Conservation (phyloP, 23 tunicate species). For the Ciona savignyi region DNA sequence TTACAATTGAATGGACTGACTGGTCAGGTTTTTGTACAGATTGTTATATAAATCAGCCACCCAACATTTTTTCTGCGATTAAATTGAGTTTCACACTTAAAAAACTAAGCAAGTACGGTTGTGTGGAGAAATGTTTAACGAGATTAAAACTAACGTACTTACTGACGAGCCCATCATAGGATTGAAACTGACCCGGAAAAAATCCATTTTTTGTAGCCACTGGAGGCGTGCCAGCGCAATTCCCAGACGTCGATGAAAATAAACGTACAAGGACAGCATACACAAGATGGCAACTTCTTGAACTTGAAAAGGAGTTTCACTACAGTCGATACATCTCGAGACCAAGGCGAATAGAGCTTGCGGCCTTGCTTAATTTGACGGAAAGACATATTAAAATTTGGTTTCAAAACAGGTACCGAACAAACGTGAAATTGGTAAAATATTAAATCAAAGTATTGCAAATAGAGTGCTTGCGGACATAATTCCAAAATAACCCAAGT, state of each 20-base stretch:
- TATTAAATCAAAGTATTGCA: neutral
- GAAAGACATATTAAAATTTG: constrained; percentile 94
- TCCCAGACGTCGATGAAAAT: constrained; percentile 82
- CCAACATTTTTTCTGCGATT: too few relatives aligned
- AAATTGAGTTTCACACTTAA: too few relatives aligned
- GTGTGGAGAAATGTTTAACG: too few relatives aligned
- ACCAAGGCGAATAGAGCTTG: constrained; percentile 90
- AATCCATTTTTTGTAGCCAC: constrained; percentile 51
- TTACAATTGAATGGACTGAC: too few relatives aligned
- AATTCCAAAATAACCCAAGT: too few relatives aligned
- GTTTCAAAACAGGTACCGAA: constrained; percentile 88
- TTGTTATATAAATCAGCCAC: too few relatives aligned
- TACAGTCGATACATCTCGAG: constrained; percentile 85
- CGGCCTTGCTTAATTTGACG: constrained; percentile 81
- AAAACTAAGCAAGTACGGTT: too few relatives aligned
- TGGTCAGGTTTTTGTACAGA: too few relatives aligned
- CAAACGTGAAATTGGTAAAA: neutral
- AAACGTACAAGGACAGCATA: constrained; percentile 91
- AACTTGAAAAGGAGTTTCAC: constrained; percentile 92
- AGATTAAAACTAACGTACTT: too few relatives aligned
- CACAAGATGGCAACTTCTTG: constrained; percentile 85
- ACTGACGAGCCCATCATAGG: too few relatives aligned
- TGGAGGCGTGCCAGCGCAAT: constrained; percentile 78
- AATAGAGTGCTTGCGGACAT: neutral
- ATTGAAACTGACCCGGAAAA: too few relatives aligned